A percentile compares a stretch with the other conserved stretches of the same genome.
These are phyloP conservation scores for Coregonus suidteri DNA, from an alignment of 2,797 vertebrate genomes.

Conservation along the genomic window DNA sequence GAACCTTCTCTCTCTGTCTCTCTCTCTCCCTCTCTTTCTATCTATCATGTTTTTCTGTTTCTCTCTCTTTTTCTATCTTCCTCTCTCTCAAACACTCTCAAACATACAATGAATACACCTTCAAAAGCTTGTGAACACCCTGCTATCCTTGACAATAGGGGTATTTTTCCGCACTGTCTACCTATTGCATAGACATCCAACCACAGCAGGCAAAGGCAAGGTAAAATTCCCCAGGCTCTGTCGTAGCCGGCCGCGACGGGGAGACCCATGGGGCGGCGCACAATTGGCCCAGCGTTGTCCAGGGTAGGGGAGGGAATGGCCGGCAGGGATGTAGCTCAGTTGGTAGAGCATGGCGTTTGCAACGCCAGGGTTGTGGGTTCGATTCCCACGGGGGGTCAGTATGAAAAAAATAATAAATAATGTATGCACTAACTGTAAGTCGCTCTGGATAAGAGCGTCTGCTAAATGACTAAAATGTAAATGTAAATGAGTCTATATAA, in stretches of 20 bases:
- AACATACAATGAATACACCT: not conserved
- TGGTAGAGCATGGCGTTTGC: no score
- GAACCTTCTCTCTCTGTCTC: slow-evolving; percentile 33
- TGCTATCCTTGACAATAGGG: not conserved
- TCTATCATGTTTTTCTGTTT: not conserved
- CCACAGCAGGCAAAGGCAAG: not conserved
- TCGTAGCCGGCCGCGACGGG: no score
- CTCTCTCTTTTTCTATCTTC: not conserved
- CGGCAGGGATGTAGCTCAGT: no score
- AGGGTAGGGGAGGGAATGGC: no score
- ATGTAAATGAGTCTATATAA: not conserved
- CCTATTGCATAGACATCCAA: not conserved
- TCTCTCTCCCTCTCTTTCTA: slow-evolving; percentile 34
- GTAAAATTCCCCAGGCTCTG: not conserved
- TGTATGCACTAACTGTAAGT: no score
- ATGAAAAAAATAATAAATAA: no score
- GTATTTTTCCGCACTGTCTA: not conserved
- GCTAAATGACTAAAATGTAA: no score
- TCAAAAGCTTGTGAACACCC: not conserved
- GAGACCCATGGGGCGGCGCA: no score
- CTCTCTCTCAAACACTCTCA: not conserved
- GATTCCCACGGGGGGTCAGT: no score
- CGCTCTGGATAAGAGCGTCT: no score
- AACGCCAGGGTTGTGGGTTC: no score
- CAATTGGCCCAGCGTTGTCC: no score